Evolutionary conservation across 2,888 invertebrate species (phyloP), one percentile per base, ranked within the genome.

Genomic region (Lepetodrilus schrolli): DNA sequence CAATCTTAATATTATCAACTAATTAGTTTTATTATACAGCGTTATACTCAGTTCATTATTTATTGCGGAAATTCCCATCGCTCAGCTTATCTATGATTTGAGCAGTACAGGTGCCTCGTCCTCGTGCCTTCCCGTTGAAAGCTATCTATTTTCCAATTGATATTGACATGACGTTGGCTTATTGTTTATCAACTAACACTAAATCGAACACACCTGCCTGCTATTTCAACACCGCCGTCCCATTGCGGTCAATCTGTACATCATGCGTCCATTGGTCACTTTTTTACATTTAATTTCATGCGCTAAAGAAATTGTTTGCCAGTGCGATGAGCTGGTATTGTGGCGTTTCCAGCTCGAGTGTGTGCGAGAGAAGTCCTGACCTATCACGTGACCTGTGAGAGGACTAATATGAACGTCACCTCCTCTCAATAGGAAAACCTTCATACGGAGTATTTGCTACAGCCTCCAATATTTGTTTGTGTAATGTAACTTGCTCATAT

Each of bases 401-500:
- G 13, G 5, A 30, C 58, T 58, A 58, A 58, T 58, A 58, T 30
- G 30, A 30, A 17, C 34, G n/a, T 26, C 20, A 58, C 17, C 34
- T 58, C 30, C 58, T 17, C 26, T 30, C 58, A 58, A 58, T 58
- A 34, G 34, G 58, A 23, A n/a, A 34, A 26, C 58, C 26, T 58
- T 58, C 26, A 26, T 30, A 58, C n/a, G 30, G 58, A 13, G 17
- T 58, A 58, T 58, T 58, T 58, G 58, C 58, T 58, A 26, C 30
- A 17, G 13, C 17, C 13, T 26, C 13, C 30, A 30, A n/a, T 58
- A 58, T 58, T 58, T 58, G 58, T 58, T 58, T 58, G 58, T 58
- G 58, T 58, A 58, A 58, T 58, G 58, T 58, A 58, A 58, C 58
- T 58, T 58, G 58, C 17, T 72, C 58, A 71, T 51, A 74, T 74